Evolutionary conservation across 1,140 invertebrate genomes (phyloP), one percentile per base, ranked within the genome.

Genomic region (Tribolium castaneum): DNA sequence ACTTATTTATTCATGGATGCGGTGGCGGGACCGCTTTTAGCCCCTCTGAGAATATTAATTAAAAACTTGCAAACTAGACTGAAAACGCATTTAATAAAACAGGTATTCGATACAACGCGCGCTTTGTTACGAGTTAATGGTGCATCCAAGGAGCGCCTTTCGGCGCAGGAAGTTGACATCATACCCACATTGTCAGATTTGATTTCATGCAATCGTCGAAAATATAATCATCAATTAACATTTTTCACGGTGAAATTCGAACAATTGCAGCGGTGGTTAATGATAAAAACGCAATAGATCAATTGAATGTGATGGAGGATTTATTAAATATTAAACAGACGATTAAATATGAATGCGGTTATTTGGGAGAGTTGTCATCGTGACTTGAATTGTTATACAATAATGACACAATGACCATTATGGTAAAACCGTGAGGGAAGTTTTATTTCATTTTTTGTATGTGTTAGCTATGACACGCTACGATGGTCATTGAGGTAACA

Each of bases 81-180:
- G 45, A 39, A 45, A 45, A 14, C 39, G 10, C 5, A 72, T n/a
- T 10, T 51, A 14, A 66, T 66, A 35, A n/a, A 35, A 14, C 59
- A 34, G 59, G 30, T 35, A 59, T 34, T 19, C 25, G 25, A 66
- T 14, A 35, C n/a, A 66, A 35, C 25, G 6, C 10, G 10, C 4
- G 39, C 35, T 70, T 76, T 76, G 59, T 76, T 10, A 45, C 12
- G 30, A 45, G 66, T 70, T 49, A 70, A 51, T 76, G 56, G 34
- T 50, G 56, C 66, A 56, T 76, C 10, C 12, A 62, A 76, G 59
- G 56, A 76, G 75, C 62, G 75, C 75, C 59, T 35, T 16, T 12
- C 34, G 14, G 5, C 14, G 34, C 75, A 66, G 75, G 75, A 76
- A 70, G 75, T 76, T 76, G 75, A 76, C 75, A 76, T 76, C 75